These are phyloP conservation scores for Eurystomus glaucurus DNA, from an alignment of 2,797 vertebrate genomes.

Conservation along the genomic window DNA sequence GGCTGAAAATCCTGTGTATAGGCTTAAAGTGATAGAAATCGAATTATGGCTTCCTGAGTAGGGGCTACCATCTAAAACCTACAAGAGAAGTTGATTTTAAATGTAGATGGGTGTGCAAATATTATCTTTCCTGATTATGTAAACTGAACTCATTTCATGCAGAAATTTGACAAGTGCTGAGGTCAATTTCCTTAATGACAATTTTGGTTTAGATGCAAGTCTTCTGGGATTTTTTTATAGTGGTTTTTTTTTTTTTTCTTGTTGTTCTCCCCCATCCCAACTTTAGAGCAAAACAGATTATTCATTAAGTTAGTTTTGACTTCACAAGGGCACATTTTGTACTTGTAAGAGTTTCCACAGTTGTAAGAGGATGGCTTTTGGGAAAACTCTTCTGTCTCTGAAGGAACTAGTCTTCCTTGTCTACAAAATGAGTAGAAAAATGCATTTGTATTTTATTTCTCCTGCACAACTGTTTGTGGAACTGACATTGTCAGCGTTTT, in stretches of 20 bases:
- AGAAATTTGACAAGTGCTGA: background rate
- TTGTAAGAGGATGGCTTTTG: background rate
- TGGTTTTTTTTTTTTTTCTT: background rate
- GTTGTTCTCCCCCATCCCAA: fast-evolving
- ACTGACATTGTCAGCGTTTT: background rate
- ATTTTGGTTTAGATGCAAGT: background rate
- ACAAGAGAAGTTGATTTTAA: background rate
- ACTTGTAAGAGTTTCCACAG: background rate
- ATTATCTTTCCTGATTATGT: background rate
- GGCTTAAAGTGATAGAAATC: background rate
- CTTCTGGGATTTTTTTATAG: background rate
- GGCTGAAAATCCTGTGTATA: background rate
- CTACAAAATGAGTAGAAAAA: background rate
- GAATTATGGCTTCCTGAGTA: background rate
- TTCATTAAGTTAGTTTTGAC: background rate
- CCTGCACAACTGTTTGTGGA: background rate
- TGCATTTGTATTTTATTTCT: background rate
- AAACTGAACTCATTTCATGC: background rate
- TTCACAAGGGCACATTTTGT: background rate
- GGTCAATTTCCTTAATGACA: background rate
- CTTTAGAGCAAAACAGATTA: background rate
- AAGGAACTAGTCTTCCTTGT: background rate
- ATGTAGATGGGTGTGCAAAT: background rate
- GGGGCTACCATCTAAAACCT: background rate
- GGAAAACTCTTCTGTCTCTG: background rate